phyloP scores from a whole-genome alignment of 1,140 invertebrate genomes.

The Diorhabda carinulata region DNA sequence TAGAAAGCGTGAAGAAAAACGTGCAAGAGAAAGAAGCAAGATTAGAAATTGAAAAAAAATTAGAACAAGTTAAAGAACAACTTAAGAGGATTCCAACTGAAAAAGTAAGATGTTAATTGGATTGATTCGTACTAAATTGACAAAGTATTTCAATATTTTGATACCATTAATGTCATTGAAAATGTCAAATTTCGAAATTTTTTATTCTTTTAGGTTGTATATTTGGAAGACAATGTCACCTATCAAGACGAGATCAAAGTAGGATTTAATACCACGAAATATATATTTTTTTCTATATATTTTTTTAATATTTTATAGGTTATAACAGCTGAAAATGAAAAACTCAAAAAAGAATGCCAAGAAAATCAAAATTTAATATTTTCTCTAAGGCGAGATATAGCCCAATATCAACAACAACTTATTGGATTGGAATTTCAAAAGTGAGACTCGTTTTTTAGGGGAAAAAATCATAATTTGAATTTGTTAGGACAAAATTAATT shows the following conservation, averaged over 20 bases:
- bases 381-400: constrained; percentile 26
- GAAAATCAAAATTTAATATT: constrained; percentile 23
- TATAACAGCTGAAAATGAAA: neutral
- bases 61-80: constrained; percentile 16
- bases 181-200: no score
- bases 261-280: no score
- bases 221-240: no score
- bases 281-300: no score
- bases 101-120: constrained; percentile 14
- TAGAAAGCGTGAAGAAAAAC: constrained; percentile 27
- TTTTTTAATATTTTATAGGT: no score
- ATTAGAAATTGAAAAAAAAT: constrained; percentile 17
- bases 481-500: neutral
- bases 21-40: constrained; percentile 25
- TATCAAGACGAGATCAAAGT: no score
- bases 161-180: no score
- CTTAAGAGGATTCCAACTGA: constrained; percentile 18
- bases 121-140: no score
- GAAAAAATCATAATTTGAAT: no score
- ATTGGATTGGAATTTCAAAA: constrained; percentile 31
- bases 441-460: neutral
- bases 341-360: constrained; percentile 19
- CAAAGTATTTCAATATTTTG: no score
- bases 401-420: constrained; percentile 26
- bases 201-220: no score